Percentiles rank a stretch among this genome's conserved stretches.
Conservation (phyloP, 2,888 invertebrate species). For the Aethes cnicana region DNA sequence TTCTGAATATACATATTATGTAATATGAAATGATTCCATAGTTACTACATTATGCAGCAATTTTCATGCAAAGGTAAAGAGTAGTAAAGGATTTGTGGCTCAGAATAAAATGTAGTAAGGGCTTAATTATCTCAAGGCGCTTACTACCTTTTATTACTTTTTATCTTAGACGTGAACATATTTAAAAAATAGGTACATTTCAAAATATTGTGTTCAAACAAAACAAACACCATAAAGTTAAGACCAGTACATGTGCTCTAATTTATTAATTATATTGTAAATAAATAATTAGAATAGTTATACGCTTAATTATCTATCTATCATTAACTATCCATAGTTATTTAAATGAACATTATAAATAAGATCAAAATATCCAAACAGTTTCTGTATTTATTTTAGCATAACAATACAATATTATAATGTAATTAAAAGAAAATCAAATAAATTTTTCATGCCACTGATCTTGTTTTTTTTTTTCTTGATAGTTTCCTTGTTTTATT, state of each 20-base stretch:
- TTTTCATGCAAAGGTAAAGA: background rate
- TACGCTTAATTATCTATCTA: conserved; percentile 63
- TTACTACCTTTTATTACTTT: background rate
- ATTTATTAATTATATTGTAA: conserved; percentile 69
- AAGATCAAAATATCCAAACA: conserved; percentile 70
- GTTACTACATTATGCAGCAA: background rate
- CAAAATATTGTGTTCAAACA: conserved; percentile 28
- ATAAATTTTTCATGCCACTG: conserved; percentile 82
- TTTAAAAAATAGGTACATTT: conserved; percentile 8
- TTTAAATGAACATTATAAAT: conserved; percentile 72
- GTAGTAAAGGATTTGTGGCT: no score
- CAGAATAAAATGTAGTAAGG: no score
- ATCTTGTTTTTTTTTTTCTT: conserved; percentile 45
- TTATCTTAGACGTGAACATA: background rate
- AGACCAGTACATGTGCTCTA: conserved; percentile 42
- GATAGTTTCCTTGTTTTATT: no score
- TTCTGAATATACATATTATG: no score
- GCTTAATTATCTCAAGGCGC: background rate
- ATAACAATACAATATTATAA: conserved; percentile 64
- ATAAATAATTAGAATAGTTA: conserved; percentile 73
- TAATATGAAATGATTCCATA: background rate
- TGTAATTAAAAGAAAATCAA: conserved; percentile 78
- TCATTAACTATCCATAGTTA: conserved; percentile 65
- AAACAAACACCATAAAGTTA: conserved; percentile 5
- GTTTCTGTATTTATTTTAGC: conserved; percentile 81